Conservation (phyloP, 1,140 invertebrate genomes). For the Onthophagus taurus region DNA sequence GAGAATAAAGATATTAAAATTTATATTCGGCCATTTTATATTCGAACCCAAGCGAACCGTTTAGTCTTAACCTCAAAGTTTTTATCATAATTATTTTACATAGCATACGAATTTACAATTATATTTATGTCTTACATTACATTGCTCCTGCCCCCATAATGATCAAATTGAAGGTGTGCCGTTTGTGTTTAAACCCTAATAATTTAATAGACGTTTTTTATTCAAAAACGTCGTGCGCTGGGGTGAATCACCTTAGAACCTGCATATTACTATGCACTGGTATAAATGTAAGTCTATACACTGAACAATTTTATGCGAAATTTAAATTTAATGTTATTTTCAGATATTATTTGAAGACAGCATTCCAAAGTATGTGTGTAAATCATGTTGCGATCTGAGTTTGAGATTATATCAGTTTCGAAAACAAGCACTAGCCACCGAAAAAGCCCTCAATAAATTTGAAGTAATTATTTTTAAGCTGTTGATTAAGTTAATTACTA, state of each 20-base stretch:
- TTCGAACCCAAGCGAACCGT: too few species aligned
- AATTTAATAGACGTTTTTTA: background rate
- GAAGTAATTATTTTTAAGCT: too few species aligned
- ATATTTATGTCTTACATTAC: too few species aligned
- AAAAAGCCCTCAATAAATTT: conserved; percentile 1
- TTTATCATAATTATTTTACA: too few species aligned
- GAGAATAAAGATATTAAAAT: too few species aligned
- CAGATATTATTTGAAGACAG: background rate
- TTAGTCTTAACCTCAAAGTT: too few species aligned
- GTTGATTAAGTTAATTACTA: too few species aligned
- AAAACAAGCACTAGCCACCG: conserved; percentile 2
- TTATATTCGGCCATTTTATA: too few species aligned
- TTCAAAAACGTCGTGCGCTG: background rate
- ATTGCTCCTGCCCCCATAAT: too few species aligned
- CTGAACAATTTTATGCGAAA: background rate
- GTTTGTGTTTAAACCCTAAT: background rate
- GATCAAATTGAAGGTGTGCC: background rate
- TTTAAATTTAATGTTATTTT: conserved; percentile 5
- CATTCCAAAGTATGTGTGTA: background rate
- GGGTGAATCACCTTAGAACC: background rate
- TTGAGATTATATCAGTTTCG: conserved; percentile 1
- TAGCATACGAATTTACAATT: too few species aligned
- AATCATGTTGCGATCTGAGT: background rate
- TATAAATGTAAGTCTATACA: background rate
- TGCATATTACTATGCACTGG: background rate